Percentiles rank a stretch among this genome's conserved stretches.
Evolutionary conservation across 2,888 invertebrate species (phyloP).

Genomic region (Trissonchulus sp.): DNA sequence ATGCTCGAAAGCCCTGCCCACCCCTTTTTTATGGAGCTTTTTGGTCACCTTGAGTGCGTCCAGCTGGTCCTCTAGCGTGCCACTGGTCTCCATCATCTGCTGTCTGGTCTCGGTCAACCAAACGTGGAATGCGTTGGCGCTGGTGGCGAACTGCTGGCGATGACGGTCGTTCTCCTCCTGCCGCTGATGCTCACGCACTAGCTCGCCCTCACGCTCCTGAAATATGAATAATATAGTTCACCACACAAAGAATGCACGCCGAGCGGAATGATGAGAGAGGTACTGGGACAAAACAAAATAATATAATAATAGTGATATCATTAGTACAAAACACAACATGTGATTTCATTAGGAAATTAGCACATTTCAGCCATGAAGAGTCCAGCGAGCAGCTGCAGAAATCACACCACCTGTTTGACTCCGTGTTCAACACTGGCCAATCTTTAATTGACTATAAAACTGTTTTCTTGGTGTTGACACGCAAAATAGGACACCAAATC

Average conservation of each 20-base stretch:
- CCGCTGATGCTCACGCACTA: slow-evolving; percentile 87
- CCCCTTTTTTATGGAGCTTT: no score
- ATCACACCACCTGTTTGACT: no score
- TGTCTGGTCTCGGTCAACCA: slow-evolving; percentile 95
- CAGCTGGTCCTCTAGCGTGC: slow-evolving; percentile 92
- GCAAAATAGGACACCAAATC: no score
- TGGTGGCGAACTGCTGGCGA: slow-evolving; percentile 95
- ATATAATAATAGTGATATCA: not conserved
- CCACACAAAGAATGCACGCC: not conserved
- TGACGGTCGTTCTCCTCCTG: slow-evolving; percentile 98
- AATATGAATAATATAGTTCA: slow-evolving; percentile 10
- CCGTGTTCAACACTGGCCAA: no score
- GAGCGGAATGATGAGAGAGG: not conserved
- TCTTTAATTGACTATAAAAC: no score
- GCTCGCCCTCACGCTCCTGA: slow-evolving; percentile 71
- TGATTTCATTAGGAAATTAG: no score
- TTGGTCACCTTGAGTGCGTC: slow-evolving; percentile 73
- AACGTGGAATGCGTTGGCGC: slow-evolving; percentile 93
- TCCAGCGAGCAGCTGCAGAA: no score
- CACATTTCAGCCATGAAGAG: no score
- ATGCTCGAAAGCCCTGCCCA: no score
- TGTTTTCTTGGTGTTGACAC: no score
- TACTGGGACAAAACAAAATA: no score
- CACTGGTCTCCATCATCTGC: slow-evolving; percentile 99
- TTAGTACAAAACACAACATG: no score